Base-by-base conservation (phyloP, 2,888 invertebrate genomes). In the Meteorus colon region DNA sequence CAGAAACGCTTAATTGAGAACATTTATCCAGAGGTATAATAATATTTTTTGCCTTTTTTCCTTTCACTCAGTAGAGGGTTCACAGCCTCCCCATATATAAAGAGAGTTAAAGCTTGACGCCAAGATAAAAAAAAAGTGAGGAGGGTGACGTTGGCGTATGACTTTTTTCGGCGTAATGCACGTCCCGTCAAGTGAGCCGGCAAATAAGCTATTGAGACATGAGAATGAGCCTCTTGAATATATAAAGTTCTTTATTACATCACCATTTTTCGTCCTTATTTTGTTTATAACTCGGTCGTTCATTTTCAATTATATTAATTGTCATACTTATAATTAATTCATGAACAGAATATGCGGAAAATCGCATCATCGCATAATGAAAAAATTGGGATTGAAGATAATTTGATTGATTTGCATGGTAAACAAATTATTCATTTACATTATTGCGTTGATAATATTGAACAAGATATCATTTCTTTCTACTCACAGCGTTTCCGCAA, bases 161-260 rank as follows among this genome's bases (percentile, higher is more conserved):
- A 41, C 51, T 60, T 51, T 37, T 41, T 41, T 37, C 66, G 63
- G 27, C 27, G 37, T 34, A 34, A 45, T 73, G 24, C 34, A 66
- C 59, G 73, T 66, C 66, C 19, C 41, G 34, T 41, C 66, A 55
- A 73, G 73, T 66, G 55, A 73, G 59, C 73, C 55, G 59, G 37
- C 34, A 73, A 73, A 73, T 73, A 67, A 73, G 66, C 66, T 59
- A 73, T 65, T 73, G 59, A 66, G 73, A 55, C 73, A 67, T 66
- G 59, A 66, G 19, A 51, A 65, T 29, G 59, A 41, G 16, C 65
- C 66, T 29, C 66, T 73, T 66, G 37, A 73, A 73, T 73, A 37
- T 67, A 66, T 3, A 65, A 73, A 34, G 27, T 19, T 12, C 59
- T 29, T 19, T 62, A 27, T 65, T 41, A 71, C 62, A 60, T 66